Base-by-base conservation (phyloP, 2,113 vertebrate genomes). In the Elachura formosa region DNA sequence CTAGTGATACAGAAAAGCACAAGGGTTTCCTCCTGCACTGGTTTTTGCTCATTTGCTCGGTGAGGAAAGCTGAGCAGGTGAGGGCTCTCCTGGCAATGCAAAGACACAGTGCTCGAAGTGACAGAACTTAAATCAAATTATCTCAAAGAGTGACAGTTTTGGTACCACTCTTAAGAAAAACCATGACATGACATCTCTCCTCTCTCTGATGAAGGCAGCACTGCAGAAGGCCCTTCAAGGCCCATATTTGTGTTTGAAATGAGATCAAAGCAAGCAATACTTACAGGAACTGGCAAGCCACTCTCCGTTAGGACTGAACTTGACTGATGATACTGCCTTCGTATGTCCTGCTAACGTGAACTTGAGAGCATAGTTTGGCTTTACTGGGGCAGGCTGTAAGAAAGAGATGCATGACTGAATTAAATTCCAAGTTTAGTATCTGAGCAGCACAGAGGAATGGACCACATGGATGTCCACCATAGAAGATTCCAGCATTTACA, bases 281-380 rank as follows among this genome's bases (percentile, higher is more conserved):
- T 98, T 94, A 99, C 99, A 99, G 17, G 99, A 99, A 96, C 99
- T 99, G 68, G 99, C 99, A 24, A 99, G 98, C 99, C 99, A 99
- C 93, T 99, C 99, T 81, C 99, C 99, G 3, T 99, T 99, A 2
- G 99, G 99, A 86, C 99, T 99, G 96, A 99, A 99, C 69, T 99
- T 99, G 90, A 99, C 99, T 0, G 99, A 99, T 23, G 99, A 99
- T 77, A 99, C 99, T 0, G 99, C 99, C 93, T 99, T 99, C 3
- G 99, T 99, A 96, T 99, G 99, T 84, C 99, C 99, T 0, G 99
- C 99, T 96, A 99, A 87, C 0, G 99, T 99, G 98, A 99, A 99
- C 59, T 99, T 99, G n/a, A 99, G 96, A 46, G 99, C 99, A 67
- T 99, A 99, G 97, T 99, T 99, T 22, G 99, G 99, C 88, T 99